phyloP scores from a whole-genome alignment of 2,888 invertebrate species.

The Craniophora ligustri region DNA sequence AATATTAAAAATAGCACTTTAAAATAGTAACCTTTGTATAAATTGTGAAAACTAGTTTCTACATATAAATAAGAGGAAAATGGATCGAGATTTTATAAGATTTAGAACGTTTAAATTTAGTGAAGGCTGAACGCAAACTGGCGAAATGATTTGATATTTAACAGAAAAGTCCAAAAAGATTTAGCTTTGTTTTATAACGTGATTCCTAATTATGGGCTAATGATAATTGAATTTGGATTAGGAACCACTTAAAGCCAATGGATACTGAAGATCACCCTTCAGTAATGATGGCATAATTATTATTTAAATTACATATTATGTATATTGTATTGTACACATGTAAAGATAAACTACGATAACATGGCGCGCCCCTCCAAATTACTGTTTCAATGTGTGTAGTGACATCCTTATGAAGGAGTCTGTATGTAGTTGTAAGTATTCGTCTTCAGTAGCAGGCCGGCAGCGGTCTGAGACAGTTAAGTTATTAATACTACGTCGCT shows the following conservation, averaged over 20 bases:
- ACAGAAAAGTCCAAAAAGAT: conserved; percentile 27
- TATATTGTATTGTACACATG: no score
- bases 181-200: neutral
- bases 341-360: no score
- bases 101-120: conserved; percentile 52
- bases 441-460: no score
- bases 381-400: no score
- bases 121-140: conserved; percentile 31
- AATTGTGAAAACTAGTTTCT: conserved; percentile 51
- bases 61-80: conserved; percentile 56
- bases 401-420: no score
- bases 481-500: no score
- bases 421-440: no score
- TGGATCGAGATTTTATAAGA: conserved; percentile 63
- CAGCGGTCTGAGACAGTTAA: no score
- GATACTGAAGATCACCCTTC: neutral
- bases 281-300: no score
- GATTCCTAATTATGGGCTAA: neutral
- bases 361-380: no score
- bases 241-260: neutral
- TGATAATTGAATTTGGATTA: neutral
- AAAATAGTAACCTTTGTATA: conserved; percentile 56
- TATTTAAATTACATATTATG: no score
- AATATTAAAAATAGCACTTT: conserved; percentile 55
- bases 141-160: conserved; percentile 38